These are phyloP conservation scores for Sprattus sprattus DNA, from an alignment of 2,113 vertebrate species.

Conservation along the genomic window DNA sequence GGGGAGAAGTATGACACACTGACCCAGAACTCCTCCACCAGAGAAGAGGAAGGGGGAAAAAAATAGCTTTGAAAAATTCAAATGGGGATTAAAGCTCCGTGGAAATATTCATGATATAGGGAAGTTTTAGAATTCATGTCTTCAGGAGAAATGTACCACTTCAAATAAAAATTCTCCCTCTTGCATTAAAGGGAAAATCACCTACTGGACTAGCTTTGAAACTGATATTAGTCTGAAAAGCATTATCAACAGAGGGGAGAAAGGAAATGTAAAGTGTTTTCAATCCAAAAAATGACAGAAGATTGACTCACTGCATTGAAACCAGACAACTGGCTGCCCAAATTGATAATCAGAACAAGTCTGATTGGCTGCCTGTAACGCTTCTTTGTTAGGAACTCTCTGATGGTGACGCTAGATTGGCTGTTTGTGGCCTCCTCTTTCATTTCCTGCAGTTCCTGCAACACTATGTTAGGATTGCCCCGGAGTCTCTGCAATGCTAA, in stretches of 20 bases:
- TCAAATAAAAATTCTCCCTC: background rate
- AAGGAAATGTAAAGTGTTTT: background rate
- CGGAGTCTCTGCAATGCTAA: slow-evolving; percentile 65
- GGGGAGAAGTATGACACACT: slow-evolving; percentile 21
- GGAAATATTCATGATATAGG: slow-evolving; percentile 25
- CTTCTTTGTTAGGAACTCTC: slow-evolving; percentile 64
- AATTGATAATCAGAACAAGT: slow-evolving; percentile 62
- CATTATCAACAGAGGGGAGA: background rate
- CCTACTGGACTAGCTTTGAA: background rate
- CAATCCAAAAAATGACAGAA: background rate
- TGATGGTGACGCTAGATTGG: slow-evolving; percentile 59
- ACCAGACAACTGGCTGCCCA: slow-evolving; percentile 65
- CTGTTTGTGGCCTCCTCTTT: slow-evolving; percentile 63
- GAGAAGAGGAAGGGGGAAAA: background rate
- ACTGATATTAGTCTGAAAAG: background rate
- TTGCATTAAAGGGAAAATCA: background rate
- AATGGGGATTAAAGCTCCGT: background rate
- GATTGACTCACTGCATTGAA: slow-evolving; percentile 60
- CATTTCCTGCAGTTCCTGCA: slow-evolving; percentile 65
- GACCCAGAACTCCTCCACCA: slow-evolving; percentile 19
- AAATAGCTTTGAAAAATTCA: background rate
- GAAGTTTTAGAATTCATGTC: slow-evolving; percentile 9
- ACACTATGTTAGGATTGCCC: slow-evolving; percentile 47
- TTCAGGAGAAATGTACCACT: background rate
- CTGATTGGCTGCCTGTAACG: slow-evolving; percentile 65